These are phyloP conservation scores for Sus scrofa DNA, from an alignment of 2,113 vertebrate genomes.

Conservation along the genomic window DNA sequence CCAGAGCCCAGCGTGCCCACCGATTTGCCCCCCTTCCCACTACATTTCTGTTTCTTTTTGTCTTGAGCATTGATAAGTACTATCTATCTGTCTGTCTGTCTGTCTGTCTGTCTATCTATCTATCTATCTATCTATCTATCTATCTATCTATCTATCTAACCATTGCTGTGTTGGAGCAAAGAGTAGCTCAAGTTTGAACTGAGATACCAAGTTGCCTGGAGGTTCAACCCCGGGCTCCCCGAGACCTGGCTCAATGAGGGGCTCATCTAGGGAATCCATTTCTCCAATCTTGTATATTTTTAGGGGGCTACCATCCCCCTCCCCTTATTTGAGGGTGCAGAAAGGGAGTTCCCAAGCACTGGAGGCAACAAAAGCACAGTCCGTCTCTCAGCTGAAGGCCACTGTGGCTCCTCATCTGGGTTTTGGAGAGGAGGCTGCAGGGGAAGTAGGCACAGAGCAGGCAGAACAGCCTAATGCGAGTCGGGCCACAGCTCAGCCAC, in stretches of 20 bases:
- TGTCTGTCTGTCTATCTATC: too few species aligned
- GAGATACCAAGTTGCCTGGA: not conserved
- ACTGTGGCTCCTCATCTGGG: not conserved
- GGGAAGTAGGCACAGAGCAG: too few species aligned
- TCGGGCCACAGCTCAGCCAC: fast-evolving
- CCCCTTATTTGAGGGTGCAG: not conserved
- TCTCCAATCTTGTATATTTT: not conserved
- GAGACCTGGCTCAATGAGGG: not conserved
- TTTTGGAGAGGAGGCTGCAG: not conserved
- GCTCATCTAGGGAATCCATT: fast-evolving
- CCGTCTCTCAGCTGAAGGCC: not conserved
- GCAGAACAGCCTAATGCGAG: not conserved
- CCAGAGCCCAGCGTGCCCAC: not conserved
- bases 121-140: too few species aligned
- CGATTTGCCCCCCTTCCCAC: not conserved
- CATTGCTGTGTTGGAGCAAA: not conserved
- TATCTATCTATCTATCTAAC: too few species aligned
- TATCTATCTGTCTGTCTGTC: too few species aligned
- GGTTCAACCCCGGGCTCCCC: fast-evolving
- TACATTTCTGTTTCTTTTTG: not conserved
- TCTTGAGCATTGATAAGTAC: too few species aligned
- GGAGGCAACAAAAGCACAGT: too few species aligned
- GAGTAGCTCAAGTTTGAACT: not conserved
- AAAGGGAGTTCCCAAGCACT: not conserved
- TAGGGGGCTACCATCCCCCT: not conserved